Evolutionary conservation across 2,797 vertebrate species (phyloP), one percentile per base, ranked within the genome.

Genomic region (Mycteria americana): DNA sequence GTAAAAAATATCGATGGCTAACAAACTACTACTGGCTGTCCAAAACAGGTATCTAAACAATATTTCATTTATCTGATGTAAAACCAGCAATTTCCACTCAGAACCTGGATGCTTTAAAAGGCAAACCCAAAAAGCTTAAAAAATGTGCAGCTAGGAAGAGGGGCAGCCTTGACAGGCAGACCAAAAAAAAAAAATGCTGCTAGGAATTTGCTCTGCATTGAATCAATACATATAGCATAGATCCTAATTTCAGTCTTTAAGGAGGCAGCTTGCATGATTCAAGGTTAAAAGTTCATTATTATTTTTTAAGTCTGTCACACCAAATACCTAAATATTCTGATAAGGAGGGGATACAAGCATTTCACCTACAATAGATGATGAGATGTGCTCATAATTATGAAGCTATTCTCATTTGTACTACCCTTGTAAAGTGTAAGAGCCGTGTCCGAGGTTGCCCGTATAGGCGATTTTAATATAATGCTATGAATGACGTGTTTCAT

Each of bases 271-370:
- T 91, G 85, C 92, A 45, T 6, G 57, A 87, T 37, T 45, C 97
- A 98, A 97, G 98, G 97, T 94, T 97, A 93, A 79, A 97, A 97
- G 95, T 96, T 96, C 84, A 51, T 75, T 74, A 18, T 11, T 28
- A 13, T 60, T 75, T 91, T 91, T 72, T 59, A 91, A 91, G 64
- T 33, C 54, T 74, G 63, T 81, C 59, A 72, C 37, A 94, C 2
- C 21, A 64, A 84, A 94, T 18, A 56, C 12, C 22, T 46, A 39
- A 67, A 88, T 89, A 70, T 68, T 88, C 83, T 63, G 51, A 63
- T 67, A 81, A 86, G 8, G 25, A 88, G 33, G 35, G 14, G 23
- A 41, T 17, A 21, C 2, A 62, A 79, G 23, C 27, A 1, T 48
- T 70, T 65, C 43, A 68, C 68, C 27, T 69, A 51, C 25, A 64